These are phyloP conservation scores for Scelioninae gen. 1 DNA, from an alignment of 2,888 invertebrate species.

Conservation along the genomic window DNA sequence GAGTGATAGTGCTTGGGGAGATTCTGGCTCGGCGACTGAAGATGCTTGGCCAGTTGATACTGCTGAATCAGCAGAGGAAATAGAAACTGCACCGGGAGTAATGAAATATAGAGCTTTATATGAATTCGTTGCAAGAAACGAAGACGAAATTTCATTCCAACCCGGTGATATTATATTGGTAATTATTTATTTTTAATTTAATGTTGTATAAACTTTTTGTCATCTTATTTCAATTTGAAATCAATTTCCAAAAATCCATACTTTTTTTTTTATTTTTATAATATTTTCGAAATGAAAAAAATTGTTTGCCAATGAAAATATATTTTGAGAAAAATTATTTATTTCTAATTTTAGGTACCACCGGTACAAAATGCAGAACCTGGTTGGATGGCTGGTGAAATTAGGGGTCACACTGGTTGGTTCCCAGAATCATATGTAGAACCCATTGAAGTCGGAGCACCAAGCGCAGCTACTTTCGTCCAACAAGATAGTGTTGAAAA, in stretches of 20 bases:
- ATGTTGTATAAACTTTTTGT: neutral
- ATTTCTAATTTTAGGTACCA: constrained; percentile 85
- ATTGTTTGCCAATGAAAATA: neutral
- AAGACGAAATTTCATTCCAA: constrained; percentile 96
- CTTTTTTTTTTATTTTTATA: no score
- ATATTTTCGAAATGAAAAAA: no score
- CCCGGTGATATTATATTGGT: constrained; percentile 96
- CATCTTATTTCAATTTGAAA: no score
- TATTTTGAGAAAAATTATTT: neutral
- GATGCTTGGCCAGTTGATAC: constrained; percentile 85
- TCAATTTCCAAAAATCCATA: no score
- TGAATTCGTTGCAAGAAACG: constrained; percentile 95
- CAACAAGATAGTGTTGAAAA: constrained; percentile 82
- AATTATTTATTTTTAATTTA: neutral
- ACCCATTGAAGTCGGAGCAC: constrained; percentile 86
- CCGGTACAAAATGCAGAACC: constrained; percentile 95
- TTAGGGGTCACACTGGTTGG: constrained; percentile 96
- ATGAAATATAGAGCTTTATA: constrained; percentile 95
- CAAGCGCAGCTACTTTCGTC: constrained; percentile 83
- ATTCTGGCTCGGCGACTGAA: no score
- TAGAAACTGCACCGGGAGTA: constrained; percentile 84
- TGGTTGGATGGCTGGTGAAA: constrained; percentile 98
- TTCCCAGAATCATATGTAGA: constrained; percentile 98
- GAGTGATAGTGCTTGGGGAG: no score
- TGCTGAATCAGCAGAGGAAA: constrained; percentile 74